Evolutionary conservation across 2,888 invertebrate species (phyloP), one percentile per base, ranked within the genome.

Genomic region (Macaria liturata): DNA sequence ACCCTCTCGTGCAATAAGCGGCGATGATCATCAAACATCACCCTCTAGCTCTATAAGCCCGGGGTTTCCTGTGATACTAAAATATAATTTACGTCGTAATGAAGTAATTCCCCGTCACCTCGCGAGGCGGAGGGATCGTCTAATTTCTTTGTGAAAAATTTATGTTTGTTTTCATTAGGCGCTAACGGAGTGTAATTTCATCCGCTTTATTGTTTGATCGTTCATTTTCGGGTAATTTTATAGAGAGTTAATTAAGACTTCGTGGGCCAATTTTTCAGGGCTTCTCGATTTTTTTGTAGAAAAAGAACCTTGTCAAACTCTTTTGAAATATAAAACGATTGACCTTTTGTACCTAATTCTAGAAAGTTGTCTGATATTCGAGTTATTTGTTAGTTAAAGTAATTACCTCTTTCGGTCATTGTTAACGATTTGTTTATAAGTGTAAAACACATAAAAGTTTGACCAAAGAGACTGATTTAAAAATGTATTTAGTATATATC

Each of bases 31-130:
- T 9, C 20, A n/a, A 46, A 45, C 58, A 54, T 37, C 43, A 37
- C 32, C 32, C 32, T 39, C 46, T 52, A 4, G 48, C 52, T 50
- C 60, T 59, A 65, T 49, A 32, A 57, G 62, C 51, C 53, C 64
- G 49, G 67, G 58, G 61, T 50, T 59, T 52, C 54, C 66, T 61
- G 67, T 58, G 52, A 52, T 67, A 57, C 34, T 70, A 62, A 71
- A 72, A 69, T 62, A 64, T 70, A 70, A 72, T 74, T 74, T 61
- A 60, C 57, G 46, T 48, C 46, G 58, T 72, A 69, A 72, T 71
- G 59, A 71, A 67, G 71, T 64, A 72, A 76, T 75, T 70, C 68
- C 55, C 66, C 56, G 51, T 62, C 65, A 66, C 63, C 59, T 65
- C 67, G 62, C 59, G 56, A 69, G 68, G 71, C 70, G 67, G 62